Evolutionary conservation across 2,797 vertebrate species (phyloP).

Genomic region (Oreonectes daqikongensis): DNA sequence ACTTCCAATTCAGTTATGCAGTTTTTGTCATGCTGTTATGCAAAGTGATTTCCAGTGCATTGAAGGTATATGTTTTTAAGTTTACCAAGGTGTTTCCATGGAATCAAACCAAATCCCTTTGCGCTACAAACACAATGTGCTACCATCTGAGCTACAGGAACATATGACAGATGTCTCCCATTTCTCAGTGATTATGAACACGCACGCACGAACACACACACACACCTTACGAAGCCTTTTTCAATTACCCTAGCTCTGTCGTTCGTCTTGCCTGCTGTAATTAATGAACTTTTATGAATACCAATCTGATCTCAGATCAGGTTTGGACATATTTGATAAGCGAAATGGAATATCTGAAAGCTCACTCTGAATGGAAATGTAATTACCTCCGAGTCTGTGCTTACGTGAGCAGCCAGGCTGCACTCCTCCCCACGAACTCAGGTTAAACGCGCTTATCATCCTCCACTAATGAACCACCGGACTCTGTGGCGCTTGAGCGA

Average conservation of each 20-base stretch:
- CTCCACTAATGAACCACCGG: constrained; percentile 38
- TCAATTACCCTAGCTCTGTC: constrained; percentile 52
- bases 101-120: no score
- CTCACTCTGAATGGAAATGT: constrained; percentile 70
- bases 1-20: no score
- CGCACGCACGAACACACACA: constrained; percentile 29
- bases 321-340: constrained; percentile 77
- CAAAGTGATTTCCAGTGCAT: no score
- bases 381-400: constrained; percentile 70
- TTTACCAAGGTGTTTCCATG: background rate
- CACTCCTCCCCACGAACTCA: constrained; percentile 55
- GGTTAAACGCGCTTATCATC: constrained; percentile 64
- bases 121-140: no score
- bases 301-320: constrained; percentile 73
- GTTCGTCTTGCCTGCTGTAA: constrained; percentile 73
- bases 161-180: background rate
- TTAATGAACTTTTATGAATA: constrained; percentile 79
- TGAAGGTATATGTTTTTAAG: no score
- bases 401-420: constrained; percentile 36
- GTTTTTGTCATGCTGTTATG: no score
- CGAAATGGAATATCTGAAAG: constrained; percentile 70
- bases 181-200: constrained; percentile 48
- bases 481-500: constrained; percentile 49
- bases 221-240: constrained; percentile 40
- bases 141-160: background rate